Conservation (phyloP, 2,888 invertebrate species). For the Harpalus rubripes region DNA sequence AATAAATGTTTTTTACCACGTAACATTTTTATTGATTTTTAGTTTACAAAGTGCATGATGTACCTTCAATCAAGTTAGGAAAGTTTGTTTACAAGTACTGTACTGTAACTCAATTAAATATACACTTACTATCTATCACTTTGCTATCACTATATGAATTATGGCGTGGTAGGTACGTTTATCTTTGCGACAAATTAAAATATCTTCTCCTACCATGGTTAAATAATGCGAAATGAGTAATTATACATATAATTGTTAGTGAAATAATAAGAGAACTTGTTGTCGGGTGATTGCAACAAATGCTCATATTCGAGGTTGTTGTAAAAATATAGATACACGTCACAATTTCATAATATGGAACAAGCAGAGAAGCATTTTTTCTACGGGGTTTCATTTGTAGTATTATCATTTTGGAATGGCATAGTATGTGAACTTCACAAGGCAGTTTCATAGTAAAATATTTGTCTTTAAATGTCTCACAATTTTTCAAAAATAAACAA, state of each 20-base stretch:
- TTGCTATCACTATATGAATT: constrained; percentile 63
- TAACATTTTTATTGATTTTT: constrained; percentile 57
- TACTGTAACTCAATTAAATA: constrained; percentile 38
- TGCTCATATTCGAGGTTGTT: constrained; percentile 35
- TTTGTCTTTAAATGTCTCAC: constrained; percentile 61
- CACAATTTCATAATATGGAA: constrained; percentile 65
- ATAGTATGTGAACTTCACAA: constrained; percentile 67
- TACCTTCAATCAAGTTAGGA: constrained; percentile 47
- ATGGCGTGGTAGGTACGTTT: constrained; percentile 61
- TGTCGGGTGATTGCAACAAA: background rate
- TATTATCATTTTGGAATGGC: constrained; percentile 65
- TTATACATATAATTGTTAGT: constrained; percentile 33
- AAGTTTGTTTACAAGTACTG: constrained; percentile 51
- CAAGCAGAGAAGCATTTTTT: constrained; percentile 44
- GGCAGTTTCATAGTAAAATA: constrained; percentile 67
- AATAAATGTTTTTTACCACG: constrained; percentile 51
- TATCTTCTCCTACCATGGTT: constrained; percentile 60
- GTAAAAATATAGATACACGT: constrained; percentile 61
- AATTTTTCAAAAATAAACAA: constrained; percentile 47
- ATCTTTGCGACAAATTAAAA: constrained; percentile 55
- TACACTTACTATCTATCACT: constrained; percentile 62
- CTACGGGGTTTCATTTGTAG: constrained; percentile 45
- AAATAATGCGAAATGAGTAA: constrained; percentile 55
- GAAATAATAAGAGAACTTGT: constrained; percentile 38
- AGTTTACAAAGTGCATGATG: constrained; percentile 64